phyloP scores from a whole-genome alignment of 2,113 vertebrate genomes.

The Sapajus apella region DNA sequence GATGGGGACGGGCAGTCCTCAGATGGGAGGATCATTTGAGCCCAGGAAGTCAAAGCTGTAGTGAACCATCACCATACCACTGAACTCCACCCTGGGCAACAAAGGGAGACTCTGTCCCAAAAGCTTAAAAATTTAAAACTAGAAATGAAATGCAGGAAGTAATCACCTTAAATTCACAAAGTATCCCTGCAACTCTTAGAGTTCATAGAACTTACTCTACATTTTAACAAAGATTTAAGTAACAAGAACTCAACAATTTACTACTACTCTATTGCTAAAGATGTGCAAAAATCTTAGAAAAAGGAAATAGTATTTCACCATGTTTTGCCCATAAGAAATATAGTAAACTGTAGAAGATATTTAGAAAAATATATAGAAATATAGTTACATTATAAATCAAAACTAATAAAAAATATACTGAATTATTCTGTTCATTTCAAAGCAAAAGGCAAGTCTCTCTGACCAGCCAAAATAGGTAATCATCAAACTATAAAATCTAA shows the following conservation, averaged over 20 bases:
- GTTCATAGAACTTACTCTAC: background rate
- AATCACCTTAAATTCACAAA: conserved; percentile 20
- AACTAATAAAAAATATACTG: conserved; percentile 18
- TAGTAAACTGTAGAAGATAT: background rate
- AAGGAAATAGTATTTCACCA: conserved; percentile 18
- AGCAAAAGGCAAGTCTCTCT: background rate
- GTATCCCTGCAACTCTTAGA: background rate
- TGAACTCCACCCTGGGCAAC: too few relatives aligned
- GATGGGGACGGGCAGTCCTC: too few relatives aligned
- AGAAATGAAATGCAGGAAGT: conserved; percentile 48
- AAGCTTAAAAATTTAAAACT: too few relatives aligned
- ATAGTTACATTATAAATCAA: conserved; percentile 29
- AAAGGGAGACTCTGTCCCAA: too few relatives aligned
- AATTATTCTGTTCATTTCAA: background rate
- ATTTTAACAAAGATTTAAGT: conserved; percentile 34
- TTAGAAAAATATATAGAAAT: background rate
- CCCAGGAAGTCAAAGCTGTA: too few relatives aligned
- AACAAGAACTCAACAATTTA: conserved; percentile 10
- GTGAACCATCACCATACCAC: too few relatives aligned
- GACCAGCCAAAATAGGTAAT: background rate
- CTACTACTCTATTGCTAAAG: background rate
- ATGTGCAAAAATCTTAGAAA: conserved; percentile 9
- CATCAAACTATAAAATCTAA: conserved; percentile 34
- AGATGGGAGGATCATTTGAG: too few relatives aligned
- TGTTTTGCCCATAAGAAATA: conserved; percentile 11